A percentile compares a stretch with the other conserved stretches of the same genome.
Evolutionary conservation across 2,113 vertebrate species (phyloP).

Genomic region (Aphyosemion australe): DNA sequence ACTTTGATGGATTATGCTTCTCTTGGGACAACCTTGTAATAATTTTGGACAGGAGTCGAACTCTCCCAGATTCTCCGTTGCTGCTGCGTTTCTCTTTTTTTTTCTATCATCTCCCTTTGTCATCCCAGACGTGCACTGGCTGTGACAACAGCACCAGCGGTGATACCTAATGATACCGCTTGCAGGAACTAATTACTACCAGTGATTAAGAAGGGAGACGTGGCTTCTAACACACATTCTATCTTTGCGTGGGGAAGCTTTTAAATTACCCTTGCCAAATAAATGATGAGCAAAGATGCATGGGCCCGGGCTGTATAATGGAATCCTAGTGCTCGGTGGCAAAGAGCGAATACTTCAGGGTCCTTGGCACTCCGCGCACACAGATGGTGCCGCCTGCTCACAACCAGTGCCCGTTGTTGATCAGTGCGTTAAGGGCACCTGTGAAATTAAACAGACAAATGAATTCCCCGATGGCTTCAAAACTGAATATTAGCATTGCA

Average conservation of each 20-base stretch:
- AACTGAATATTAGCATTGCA: slow-evolving; percentile 63
- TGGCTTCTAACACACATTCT: slow-evolving; percentile 56
- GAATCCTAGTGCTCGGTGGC: slow-evolving; percentile 56
- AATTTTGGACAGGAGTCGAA: slow-evolving; percentile 78
- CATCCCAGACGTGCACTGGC: slow-evolving; percentile 54
- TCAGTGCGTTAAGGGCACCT: slow-evolving; percentile 69
- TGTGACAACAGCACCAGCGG: slow-evolving; percentile 49
- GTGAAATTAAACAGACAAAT: slow-evolving; percentile 77
- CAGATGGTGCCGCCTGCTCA: slow-evolving; percentile 75
- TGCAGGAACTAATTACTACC: slow-evolving; percentile 67
- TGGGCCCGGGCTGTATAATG: slow-evolving; percentile 59
- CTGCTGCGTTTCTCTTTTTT: slow-evolving; percentile 41
- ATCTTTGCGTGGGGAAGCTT: slow-evolving; percentile 59
- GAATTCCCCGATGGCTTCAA: slow-evolving; percentile 60
- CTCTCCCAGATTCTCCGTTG: slow-evolving; percentile 60
- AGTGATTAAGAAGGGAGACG: slow-evolving; percentile 67
- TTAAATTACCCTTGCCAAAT: slow-evolving; percentile 74
- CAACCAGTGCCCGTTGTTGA: slow-evolving; percentile 53
- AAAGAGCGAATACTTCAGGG: slow-evolving; percentile 62
- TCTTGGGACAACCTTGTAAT: slow-evolving; percentile 84
- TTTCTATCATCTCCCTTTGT: slow-evolving; percentile 58
- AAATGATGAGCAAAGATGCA: slow-evolving; percentile 73
- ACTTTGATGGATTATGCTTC: slow-evolving; percentile 81
- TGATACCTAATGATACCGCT: slow-evolving; percentile 68
- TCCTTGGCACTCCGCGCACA: slow-evolving; percentile 57